Conservation (phyloP, 2,888 invertebrate genomes). For the Vesta saturnalis region DNA sequence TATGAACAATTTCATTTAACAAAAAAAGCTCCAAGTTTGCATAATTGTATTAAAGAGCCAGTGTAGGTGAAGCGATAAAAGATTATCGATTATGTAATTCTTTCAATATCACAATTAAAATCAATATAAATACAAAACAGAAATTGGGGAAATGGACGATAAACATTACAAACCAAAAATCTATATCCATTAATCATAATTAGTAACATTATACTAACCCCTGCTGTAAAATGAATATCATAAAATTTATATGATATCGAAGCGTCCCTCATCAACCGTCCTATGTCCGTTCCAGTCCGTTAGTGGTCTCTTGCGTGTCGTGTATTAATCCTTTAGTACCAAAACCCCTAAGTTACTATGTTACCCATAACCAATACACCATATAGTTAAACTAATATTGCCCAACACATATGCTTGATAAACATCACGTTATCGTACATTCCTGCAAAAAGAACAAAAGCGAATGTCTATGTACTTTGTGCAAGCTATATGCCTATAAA, state of each 20-base stretch:
- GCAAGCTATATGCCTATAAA: too few species aligned
- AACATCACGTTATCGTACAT: slow-evolving; percentile 1
- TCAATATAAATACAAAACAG: not conserved
- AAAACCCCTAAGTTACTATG: slow-evolving; percentile 28
- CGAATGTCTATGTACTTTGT: too few species aligned
- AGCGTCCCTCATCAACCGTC: slow-evolving; percentile 27
- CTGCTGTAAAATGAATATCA: slow-evolving; percentile 28
- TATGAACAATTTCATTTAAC: too few species aligned
- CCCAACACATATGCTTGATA: not conserved
- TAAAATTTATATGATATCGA: slow-evolving; percentile 31
- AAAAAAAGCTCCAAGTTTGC: too few species aligned
- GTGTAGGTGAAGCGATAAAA: too few species aligned
- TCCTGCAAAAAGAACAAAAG: not conserved
- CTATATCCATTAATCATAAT: slow-evolving; percentile 26
- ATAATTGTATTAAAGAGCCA: too few species aligned
- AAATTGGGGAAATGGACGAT: not conserved
- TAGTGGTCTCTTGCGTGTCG: slow-evolving; percentile 33
- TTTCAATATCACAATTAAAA: not conserved
- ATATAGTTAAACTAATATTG: slow-evolving; percentile 18
- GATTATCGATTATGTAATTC: not conserved
- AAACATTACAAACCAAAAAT: not conserved
- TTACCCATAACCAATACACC: slow-evolving; percentile 13
- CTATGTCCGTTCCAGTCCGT: slow-evolving; percentile 27
- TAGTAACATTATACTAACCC: slow-evolving; percentile 24
- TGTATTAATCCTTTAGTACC: slow-evolving; percentile 31